phyloP scores from a whole-genome alignment of 1,140 invertebrate genomes.

The Bombus affinis region DNA sequence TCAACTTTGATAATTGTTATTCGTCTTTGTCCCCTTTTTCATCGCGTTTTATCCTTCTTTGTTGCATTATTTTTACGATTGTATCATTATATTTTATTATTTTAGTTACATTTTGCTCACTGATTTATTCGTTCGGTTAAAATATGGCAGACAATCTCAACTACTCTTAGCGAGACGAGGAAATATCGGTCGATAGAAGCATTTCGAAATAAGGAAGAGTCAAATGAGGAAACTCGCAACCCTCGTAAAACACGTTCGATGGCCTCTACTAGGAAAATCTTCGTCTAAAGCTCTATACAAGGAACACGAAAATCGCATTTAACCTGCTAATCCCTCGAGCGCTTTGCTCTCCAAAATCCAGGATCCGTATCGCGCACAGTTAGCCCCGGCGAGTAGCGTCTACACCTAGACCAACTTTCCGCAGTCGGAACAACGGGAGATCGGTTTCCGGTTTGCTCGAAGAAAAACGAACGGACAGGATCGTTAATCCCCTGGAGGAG shows the following conservation, averaged over 20 bases:
- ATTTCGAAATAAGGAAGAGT: not conserved
- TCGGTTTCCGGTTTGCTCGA: conserved; percentile 59
- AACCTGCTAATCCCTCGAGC: not conserved
- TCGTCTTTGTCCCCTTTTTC: not conserved
- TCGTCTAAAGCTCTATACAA: too few species aligned
- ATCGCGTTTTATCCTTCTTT: not conserved
- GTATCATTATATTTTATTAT: too few species aligned
- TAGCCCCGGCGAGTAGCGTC: not conserved
- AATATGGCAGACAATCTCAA: not conserved
- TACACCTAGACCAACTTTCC: not conserved
- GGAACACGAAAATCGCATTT: conserved; percentile 28
- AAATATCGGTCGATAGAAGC: not conserved
- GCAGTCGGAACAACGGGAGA: conserved; percentile 41
- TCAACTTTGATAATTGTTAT: too few species aligned
- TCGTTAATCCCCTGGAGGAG: conserved; percentile 60
- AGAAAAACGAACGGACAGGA: conserved; percentile 56
- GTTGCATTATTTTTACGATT: too few species aligned
- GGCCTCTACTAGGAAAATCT: not conserved
- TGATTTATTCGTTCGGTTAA: not conserved
- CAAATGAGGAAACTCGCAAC: not conserved
- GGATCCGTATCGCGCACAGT: not conserved
- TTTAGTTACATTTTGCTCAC: too few species aligned
- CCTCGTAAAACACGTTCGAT: not conserved
- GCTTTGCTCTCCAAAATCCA: not conserved
- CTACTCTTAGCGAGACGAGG: not conserved